phyloP scores from a whole-genome alignment of 1,140 invertebrate species.

The Cryptotermes secundus region DNA sequence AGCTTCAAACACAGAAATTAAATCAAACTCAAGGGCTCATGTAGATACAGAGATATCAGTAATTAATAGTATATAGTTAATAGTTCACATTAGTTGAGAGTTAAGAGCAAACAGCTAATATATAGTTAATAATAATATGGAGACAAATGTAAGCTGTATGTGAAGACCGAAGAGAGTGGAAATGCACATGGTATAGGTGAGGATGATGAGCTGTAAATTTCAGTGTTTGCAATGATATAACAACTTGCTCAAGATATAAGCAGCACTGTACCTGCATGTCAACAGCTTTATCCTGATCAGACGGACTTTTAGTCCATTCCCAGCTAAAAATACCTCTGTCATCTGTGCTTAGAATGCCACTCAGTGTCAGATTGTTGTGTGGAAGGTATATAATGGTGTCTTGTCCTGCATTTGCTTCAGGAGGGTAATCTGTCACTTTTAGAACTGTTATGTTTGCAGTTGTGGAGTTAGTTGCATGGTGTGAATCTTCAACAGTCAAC shows the following conservation, averaged over 20 bases:
- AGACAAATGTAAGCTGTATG: too few species aligned
- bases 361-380: conserved; percentile 82
- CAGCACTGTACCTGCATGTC: conserved; percentile 78
- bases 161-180: too few species aligned
- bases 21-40: too few species aligned
- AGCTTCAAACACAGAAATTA: too few species aligned
- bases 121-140: too few species aligned
- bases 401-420: conserved; percentile 90
- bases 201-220: too few species aligned
- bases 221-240: neutral
- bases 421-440: conserved; percentile 91
- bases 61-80: too few species aligned
- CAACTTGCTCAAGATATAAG: neutral
- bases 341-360: conserved; percentile 88
- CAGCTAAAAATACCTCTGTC: conserved; percentile 89
- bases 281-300: conserved; percentile 82
- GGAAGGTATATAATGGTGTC: conserved; percentile 89
- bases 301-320: conserved; percentile 91
- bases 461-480: conserved; percentile 82
- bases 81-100: too few species aligned
- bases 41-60: too few species aligned
- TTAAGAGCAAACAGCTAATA: too few species aligned
- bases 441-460: conserved; percentile 87
- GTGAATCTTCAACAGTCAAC: conserved; percentile 88
- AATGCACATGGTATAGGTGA: too few species aligned